Conservation (phyloP, 2,797 vertebrate species). For the Typhlichthys subterraneus region DNA sequence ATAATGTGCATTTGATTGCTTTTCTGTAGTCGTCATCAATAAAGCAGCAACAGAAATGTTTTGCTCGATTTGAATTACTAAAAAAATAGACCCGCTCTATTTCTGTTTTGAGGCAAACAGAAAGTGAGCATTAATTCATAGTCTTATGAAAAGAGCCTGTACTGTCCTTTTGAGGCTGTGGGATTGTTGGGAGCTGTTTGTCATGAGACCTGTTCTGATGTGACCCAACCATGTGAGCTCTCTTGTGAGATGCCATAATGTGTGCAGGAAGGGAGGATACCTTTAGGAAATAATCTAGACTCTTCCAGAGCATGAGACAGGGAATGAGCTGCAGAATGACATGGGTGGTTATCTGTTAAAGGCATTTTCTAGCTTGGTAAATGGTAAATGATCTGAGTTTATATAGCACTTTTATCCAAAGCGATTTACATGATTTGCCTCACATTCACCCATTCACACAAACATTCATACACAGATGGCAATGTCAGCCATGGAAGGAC, state of each 20-base stretch:
- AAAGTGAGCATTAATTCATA: not conserved
- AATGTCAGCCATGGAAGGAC: too few species aligned
- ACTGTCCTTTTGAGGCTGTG: constrained; percentile 2
- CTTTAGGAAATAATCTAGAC: constrained; percentile 3
- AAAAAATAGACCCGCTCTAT: too few species aligned
- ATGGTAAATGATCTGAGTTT: not conserved
- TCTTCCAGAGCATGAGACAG: not conserved
- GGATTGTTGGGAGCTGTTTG: constrained; percentile 59
- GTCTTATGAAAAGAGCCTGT: constrained; percentile 13
- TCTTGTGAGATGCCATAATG: constrained; percentile 62
- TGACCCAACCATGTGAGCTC: constrained; percentile 61
- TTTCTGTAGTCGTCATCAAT: too few species aligned
- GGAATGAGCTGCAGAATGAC: not conserved
- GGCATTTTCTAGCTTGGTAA: constrained; percentile 5
- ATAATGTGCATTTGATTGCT: not conserved
- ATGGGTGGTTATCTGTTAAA: constrained; percentile 9
- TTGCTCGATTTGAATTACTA: too few species aligned
- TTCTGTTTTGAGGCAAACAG: not conserved
- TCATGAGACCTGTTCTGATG: constrained; percentile 66
- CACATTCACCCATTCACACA: too few species aligned
- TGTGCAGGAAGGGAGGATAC: constrained; percentile 22
- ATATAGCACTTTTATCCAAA: too few species aligned
- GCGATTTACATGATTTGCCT: too few species aligned
- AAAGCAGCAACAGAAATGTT: too few species aligned
- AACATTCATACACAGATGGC: too few species aligned